phyloP scores from a whole-genome alignment of 2,888 invertebrate species.

The Hylaea fasciaria region DNA sequence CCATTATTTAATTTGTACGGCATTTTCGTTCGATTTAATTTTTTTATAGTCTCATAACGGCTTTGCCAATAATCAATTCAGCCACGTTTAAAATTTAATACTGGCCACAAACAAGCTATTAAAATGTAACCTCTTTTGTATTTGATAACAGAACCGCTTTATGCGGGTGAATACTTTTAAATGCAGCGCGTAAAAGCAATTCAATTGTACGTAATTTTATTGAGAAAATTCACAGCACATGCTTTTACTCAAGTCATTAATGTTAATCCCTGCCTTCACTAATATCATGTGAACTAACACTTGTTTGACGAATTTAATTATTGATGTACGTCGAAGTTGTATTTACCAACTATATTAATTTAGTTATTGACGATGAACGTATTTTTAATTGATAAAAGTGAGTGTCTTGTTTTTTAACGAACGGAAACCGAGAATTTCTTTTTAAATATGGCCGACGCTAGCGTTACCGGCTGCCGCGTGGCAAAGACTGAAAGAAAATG shows the following conservation, averaged over 20 bases:
- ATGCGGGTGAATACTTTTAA: conserved; percentile 36
- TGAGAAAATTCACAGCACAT: background rate
- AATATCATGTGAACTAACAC: conserved; percentile 30
- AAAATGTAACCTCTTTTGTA: conserved; percentile 26
- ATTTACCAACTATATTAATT: background rate
- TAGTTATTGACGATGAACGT: background rate
- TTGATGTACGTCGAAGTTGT: background rate
- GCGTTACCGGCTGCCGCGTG: conserved; percentile 59
- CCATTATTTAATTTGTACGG: conserved; percentile 58
- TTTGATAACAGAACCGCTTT: conserved; percentile 45
- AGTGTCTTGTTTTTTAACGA: conserved; percentile 31
- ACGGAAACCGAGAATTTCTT: conserved; percentile 60
- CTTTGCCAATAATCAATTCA: conserved; percentile 10
- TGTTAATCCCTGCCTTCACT: conserved; percentile 12
- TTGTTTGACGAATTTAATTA: background rate
- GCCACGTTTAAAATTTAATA: conserved; percentile 7
- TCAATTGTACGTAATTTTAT: background rate
- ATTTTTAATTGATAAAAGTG: background rate
- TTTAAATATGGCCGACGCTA: conserved; percentile 59
- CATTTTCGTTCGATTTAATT: conserved; percentile 47
- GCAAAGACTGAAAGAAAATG: conserved; percentile 68
- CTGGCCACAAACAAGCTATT: conserved; percentile 10
- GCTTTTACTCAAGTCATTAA: background rate
- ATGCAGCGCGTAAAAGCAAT: conserved; percentile 9
- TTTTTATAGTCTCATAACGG: conserved; percentile 26